Base-by-base conservation (phyloP, 2,888 invertebrate species). In the Agelastica alni region DNA sequence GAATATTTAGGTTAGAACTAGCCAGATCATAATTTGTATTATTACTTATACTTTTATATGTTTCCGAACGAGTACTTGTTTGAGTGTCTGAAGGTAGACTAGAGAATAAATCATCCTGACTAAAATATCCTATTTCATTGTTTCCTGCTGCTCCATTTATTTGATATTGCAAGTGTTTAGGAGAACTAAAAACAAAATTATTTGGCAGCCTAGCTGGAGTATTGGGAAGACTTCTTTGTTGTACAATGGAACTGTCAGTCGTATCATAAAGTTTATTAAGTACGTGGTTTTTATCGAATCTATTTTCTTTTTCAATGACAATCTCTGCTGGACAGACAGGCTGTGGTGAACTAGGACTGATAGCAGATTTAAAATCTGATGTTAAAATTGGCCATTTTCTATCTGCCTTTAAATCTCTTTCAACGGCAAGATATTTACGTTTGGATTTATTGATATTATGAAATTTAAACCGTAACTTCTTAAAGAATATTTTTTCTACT, bases 311-410 rank as follows among this genome's bases (percentile, higher is more conserved):
- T 65, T 82, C 81, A 1, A 80, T 75, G 13, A 80, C 77, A 30
- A 82, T 78, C 65, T 81, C 81, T 1, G 81, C 77, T 45, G 78
- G 78, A 17, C 78, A 78, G 12, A 75, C 75, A 1, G 79, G 79
- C 1, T 73, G 59, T 0, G 73, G 70, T 43, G 69, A 72, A 43
- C 68, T 51, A 0, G 76, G 76, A 62, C 75, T 77, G 4, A 73
- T 74, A 7, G 69, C 74, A 14, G 77, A 75, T 55, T 71, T 75
- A 31, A 75, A 75, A 53, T 79, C 78, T 2, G 72, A 75, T 0
- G 79, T 78, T 20, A 82, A 66, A 4, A 84, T 82, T 30, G 92
- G 87, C 88, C 88, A 88, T 65, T 85, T 85, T 0, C 79, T 73
- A 61, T 83, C 81, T 9, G 73, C 72, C 10, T 79, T 75, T 59